Evolutionary conservation across 2,113 vertebrate genomes (phyloP).

Genomic region (Triplophysa rosa): DNA sequence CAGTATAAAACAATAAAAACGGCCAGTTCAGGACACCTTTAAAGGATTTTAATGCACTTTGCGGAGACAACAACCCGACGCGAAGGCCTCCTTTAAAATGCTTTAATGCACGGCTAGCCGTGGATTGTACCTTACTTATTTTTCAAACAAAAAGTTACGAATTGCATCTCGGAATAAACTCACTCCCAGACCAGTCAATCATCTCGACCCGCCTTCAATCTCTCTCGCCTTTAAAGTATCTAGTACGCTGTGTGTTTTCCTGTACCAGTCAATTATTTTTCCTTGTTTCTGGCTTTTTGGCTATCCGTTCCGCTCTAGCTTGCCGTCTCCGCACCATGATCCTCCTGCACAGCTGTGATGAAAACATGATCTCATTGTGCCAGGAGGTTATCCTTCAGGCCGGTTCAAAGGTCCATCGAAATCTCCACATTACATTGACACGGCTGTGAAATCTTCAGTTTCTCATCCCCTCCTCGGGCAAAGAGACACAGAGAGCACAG

Average conservation of each 20-base stretch:
- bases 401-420: conserved; percentile 26
- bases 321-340: conserved; percentile 7
- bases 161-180: too few relatives aligned
- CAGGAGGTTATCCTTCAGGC: conserved; percentile 17
- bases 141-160: too few relatives aligned
- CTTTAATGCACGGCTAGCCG: too few relatives aligned
- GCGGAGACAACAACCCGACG: too few relatives aligned
- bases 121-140: too few relatives aligned
- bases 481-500: conserved; percentile 16
- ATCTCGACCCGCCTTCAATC: background rate
- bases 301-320: background rate
- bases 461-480: conserved; percentile 11
- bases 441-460: conserved; percentile 26
- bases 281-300: background rate
- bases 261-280: background rate
- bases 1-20: too few relatives aligned
- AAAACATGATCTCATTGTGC: conserved; percentile 14
- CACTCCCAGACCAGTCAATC: background rate
- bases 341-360: conserved; percentile 3
- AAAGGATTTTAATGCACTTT: too few relatives aligned
- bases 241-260: background rate
- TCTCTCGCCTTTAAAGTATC: background rate
- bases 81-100: too few relatives aligned
- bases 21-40: too few relatives aligned
- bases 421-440: conserved; percentile 39